Evolutionary conservation across 23 tunicate species (phyloP).

Genomic region (Diplosoma virens): DNA sequence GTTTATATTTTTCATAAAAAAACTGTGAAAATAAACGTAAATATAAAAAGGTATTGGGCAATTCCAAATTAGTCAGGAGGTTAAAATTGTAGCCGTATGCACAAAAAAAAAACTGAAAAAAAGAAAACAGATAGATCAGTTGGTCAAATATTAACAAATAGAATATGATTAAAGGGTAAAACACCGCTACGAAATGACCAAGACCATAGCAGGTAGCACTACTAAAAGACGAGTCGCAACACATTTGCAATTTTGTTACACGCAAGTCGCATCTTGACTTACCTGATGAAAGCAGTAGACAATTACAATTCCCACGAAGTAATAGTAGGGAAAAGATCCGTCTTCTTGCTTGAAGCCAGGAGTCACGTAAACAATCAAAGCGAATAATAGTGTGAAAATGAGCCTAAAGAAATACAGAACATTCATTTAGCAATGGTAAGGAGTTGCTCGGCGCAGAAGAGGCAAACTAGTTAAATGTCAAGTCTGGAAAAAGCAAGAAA

Average conservation of each 20-base stretch:
- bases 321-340: constrained; percentile 54
- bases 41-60: no score
- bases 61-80: no score
- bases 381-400: constrained; percentile 41
- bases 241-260: background rate
- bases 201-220: background rate
- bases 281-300: constrained; percentile 82
- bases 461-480: no score
- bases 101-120: constrained; percentile 1
- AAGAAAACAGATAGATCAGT: no score
- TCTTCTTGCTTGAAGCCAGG: constrained; percentile 67
- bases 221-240: background rate
- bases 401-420: constrained; percentile 59
- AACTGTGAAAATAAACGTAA: no score
- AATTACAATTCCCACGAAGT: constrained; percentile 54
- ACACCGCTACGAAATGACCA: background rate
- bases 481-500: no score
- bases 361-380: constrained; percentile 54
- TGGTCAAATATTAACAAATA: no score
- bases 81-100: no score
- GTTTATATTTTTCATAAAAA: no score
- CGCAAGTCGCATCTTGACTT: background rate
- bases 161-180: background rate
- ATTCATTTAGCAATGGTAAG: no score
- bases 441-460: no score